Base-by-base conservation (phyloP, 1,140 invertebrate genomes). In the Aphis craccivora region DNA sequence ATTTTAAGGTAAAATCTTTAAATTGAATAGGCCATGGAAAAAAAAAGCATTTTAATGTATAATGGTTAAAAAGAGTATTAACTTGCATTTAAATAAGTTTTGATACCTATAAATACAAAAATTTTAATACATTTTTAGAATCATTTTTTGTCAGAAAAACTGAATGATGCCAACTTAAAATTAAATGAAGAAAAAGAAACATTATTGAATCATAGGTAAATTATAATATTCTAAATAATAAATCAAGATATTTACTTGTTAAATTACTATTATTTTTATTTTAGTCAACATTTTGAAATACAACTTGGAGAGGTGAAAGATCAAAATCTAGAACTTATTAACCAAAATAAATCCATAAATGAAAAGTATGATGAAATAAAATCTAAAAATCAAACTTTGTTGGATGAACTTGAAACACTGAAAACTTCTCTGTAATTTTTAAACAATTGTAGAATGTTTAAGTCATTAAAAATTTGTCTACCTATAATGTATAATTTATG, bases 181-280 rank as follows among this genome's bases (percentile, higher is more conserved):
- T 55, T 93, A 84, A 93, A 83, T 30, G 81, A 93, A 93, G 48
- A 86, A 86, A 86, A 93, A 93, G 45, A 93, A 93, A 86, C 23
- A n/a, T 6, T 23, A 55, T 91, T 83, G 5, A 37, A n/a, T 37
- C n/a, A 51, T 48, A 81, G 25, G 76, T 91, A 91, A 81, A 81
- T 81, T 23, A 25, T 14, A 11, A 37, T 90, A 37, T 4, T 86
- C 1, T 11, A 30, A 86, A 86, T 35, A n/a, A 30, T 18, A n/a
- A 45, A 86, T 18, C 9, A 25, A 51, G 40, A 18, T 45, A n/a
- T 7, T 9, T 48, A 43, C 1, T 55, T 48, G 25, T 6, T 86
- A 11, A 92, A 92, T 91, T 81, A 23, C 35, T 53, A n/a, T 55
- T 51, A 43, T 83, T 83, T 93, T 93, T 37, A 40, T 86, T 93